Conservation (phyloP, 1,140 invertebrate species). For the Leptestheria dahalacensis region DNA sequence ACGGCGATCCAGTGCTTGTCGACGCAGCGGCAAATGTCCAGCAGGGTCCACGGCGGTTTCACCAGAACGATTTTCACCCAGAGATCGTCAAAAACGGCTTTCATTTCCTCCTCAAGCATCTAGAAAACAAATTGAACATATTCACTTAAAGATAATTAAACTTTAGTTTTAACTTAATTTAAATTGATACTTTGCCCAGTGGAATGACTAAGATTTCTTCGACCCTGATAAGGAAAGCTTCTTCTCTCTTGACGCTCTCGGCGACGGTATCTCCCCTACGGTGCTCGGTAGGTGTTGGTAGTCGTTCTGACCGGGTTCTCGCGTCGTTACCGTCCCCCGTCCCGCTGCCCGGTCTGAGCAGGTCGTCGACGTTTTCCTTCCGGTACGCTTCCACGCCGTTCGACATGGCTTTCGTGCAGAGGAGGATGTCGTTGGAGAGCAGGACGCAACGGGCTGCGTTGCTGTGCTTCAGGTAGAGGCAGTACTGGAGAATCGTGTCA, state of each 20-base stretch:
- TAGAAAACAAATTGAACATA: not conserved
- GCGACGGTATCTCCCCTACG: too few species aligned
- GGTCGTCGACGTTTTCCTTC: not conserved
- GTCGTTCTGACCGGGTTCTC: not conserved
- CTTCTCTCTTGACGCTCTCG: too few species aligned
- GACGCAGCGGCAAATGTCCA: conserved; percentile 7
- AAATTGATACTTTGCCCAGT: too few species aligned
- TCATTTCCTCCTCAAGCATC: conserved; percentile 11
- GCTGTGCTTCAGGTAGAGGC: not conserved
- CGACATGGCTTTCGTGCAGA: conserved; percentile 8
- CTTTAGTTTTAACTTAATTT: too few species aligned
- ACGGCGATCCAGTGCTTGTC: conserved; percentile 13
- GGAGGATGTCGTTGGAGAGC: conserved; percentile 11
- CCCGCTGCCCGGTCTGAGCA: not conserved
- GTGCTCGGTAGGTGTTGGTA: too few species aligned
- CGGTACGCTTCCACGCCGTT: not conserved
- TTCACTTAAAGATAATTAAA: too few species aligned
- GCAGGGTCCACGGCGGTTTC: conserved; percentile 10
- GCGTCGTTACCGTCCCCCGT: not conserved
- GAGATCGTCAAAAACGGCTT: conserved; percentile 3
- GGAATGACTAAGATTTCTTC: too few species aligned
- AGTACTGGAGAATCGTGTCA: conserved; percentile 15
- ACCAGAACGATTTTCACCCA: conserved; percentile 4
- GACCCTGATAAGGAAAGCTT: too few species aligned
- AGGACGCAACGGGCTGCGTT: not conserved